Base-by-base conservation (phyloP, 2,113 vertebrate species). In the Dasyprocta punctata region DNA sequence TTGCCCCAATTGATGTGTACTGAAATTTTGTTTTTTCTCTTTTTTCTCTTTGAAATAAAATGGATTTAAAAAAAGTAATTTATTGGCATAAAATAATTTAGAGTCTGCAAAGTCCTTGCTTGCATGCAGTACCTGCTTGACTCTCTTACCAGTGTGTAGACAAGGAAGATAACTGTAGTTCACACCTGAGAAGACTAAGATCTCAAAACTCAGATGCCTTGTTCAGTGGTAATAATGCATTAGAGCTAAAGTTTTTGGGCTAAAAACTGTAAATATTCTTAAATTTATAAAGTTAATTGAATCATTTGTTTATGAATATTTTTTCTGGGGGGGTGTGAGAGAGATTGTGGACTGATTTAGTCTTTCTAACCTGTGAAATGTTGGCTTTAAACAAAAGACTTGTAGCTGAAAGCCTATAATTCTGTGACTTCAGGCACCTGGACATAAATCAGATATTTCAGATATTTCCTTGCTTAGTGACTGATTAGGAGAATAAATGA, bases 241-340 rank as follows among this genome's bases (percentile, higher is more conserved):
- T 85, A 86, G 44, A 95, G 16, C 44, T 71, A 47, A 67, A 80
- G n/a, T 65, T 91, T 95, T 94, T n/a, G 78, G 49, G 81, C 24
- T 30, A 84, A 71, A 84, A 47, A 30, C 49, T 65, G 16, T 58
- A 63, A 87, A 92, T 41, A 12, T 2, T 54, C 28, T 78, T 90
- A 86, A 82, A n/a, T 92, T 78, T 92, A 49, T 96, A 80, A 92
- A 92, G 77, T 77, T 89, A 81, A 81, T 58, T 44, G 61, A 90
- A 69, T 82, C 28, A 49, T 85, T 92, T 96, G 36, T n/a, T 71
- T 77, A 84, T 7, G 5, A 71, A 24, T 69, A 56, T 77, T 67
- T 71, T 71, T 77, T 78, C 17, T 16, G 49, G 75, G 73, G 5
- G 41, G 16, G 13, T 47, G 41, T 75, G 24, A 75, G 20, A 75